Percentiles rank a stretch among this genome's conserved stretches.
Conservation (phyloP, 2,113 vertebrate species). For the Colossoma macropomum region DNA sequence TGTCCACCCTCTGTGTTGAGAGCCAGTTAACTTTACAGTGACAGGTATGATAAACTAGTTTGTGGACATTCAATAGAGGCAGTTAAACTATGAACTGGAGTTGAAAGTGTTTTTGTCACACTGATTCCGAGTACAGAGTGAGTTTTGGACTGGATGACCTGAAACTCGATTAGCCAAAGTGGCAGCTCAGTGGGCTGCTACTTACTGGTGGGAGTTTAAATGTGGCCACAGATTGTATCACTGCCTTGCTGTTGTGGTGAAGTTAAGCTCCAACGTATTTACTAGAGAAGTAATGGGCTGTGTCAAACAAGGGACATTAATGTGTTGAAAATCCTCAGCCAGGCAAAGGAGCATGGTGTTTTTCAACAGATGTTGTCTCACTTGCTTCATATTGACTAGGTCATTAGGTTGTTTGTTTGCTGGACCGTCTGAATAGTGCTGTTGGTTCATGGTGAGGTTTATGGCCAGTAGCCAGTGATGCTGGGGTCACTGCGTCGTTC, state of each 20-base stretch:
- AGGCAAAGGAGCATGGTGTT: slow-evolving; percentile 55
- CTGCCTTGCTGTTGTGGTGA: slow-evolving; percentile 18
- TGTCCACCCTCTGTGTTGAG: not conserved
- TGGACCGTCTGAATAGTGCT: slow-evolving; percentile 56
- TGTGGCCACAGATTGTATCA: slow-evolving; percentile 6
- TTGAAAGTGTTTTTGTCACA: not conserved
- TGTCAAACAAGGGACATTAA: slow-evolving; percentile 56
- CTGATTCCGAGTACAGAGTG: not conserved
- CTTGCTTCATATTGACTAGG: slow-evolving; percentile 50
- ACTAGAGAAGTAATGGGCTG: slow-evolving; percentile 60
- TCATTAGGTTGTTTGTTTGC: slow-evolving; percentile 56
- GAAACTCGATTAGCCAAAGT: not conserved
- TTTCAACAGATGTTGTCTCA: slow-evolving; percentile 54
- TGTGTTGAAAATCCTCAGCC: slow-evolving; percentile 55
- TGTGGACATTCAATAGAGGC: not conserved
- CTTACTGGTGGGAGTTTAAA: slow-evolving; percentile 5
- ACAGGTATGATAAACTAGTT: slow-evolving; percentile 46
- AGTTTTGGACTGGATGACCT: not conserved
- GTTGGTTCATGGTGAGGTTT: slow-evolving; percentile 54
- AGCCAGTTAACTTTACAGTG: slow-evolving; percentile 53
- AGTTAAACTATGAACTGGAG: not conserved
- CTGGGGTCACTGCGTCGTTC: slow-evolving; percentile 59
- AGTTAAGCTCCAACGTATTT: slow-evolving; percentile 48
- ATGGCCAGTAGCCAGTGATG: slow-evolving; percentile 56
- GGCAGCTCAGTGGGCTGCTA: not conserved